These are phyloP conservation scores for Chlorops oryzae DNA, from an alignment of 1,140 invertebrate species.

Conservation along the genomic window DNA sequence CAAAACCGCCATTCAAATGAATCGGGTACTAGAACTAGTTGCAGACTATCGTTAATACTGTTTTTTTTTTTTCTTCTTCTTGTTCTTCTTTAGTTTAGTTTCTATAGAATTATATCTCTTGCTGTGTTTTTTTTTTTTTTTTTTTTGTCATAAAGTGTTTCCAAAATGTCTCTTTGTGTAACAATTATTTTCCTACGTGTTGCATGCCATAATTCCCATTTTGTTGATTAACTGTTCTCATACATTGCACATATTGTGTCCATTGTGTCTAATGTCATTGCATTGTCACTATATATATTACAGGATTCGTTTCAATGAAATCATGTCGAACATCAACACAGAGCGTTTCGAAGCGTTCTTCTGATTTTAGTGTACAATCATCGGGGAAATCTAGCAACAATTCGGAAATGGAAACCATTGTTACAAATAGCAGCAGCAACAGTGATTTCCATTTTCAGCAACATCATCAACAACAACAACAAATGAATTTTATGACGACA, in stretches of 20 bases:
- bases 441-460: constrained; percentile 20
- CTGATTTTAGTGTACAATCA: constrained; percentile 53
- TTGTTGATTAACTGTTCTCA: constrained; percentile 2
- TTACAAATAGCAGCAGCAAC: constrained; percentile 1
- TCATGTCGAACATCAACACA: constrained; percentile 57
- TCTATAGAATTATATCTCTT: not conserved
- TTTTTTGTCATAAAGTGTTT: not conserved
- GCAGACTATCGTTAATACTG: constrained; percentile 2
- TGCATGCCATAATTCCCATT: constrained; percentile 1
- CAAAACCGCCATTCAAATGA: constrained; percentile 45
- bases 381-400: constrained; percentile 43
- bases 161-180: not conserved
- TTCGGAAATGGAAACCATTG: constrained; percentile 19
- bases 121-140: constrained; percentile 1
- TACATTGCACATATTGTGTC: not conserved
- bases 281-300: constrained; percentile 22
- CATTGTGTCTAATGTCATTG: not conserved
- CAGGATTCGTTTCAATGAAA: constrained; percentile 69
- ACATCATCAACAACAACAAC: constrained; percentile 18
- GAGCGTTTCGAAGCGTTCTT: constrained; percentile 56
- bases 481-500: constrained; percentile 13
- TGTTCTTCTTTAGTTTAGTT: constrained; percentile 8
- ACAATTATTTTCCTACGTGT: not conserved
- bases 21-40: constrained; percentile 31
- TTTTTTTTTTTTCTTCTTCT: not conserved